Conservation (phyloP, 2,888 invertebrate genomes). For the Ormyrus thymus region DNA sequence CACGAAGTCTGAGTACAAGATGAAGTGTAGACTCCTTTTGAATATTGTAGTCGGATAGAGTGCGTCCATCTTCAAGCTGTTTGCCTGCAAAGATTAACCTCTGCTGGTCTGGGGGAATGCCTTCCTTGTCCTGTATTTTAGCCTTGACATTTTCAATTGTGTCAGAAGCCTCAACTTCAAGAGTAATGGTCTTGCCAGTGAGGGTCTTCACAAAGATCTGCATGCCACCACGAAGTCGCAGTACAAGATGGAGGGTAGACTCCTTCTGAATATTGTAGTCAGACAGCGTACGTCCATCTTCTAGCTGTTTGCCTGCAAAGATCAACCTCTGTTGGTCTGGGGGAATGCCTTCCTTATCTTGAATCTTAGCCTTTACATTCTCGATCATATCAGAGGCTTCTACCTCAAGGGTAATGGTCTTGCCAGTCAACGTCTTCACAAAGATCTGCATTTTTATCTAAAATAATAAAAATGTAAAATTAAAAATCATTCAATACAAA, state of each 20-base stretch:
- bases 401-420: slow-evolving; percentile 63
- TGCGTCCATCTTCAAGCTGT: slow-evolving; percentile 62
- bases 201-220: slow-evolving; percentile 65
- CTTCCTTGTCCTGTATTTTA: slow-evolving; percentile 85
- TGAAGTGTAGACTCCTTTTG: slow-evolving; percentile 63
- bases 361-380: slow-evolving; percentile 62
- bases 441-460: slow-evolving; percentile 62
- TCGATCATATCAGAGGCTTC: slow-evolving; percentile 62
- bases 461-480: slow-evolving; percentile 15
- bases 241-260: slow-evolving; percentile 62
- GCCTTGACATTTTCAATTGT: slow-evolving; percentile 62
- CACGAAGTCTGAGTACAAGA: slow-evolving; percentile 90
- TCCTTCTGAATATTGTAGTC: slow-evolving; percentile 66
- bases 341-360: slow-evolving; percentile 65
- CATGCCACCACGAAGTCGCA: slow-evolving; percentile 63
- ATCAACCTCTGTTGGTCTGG: slow-evolving; percentile 64
- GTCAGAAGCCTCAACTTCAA: slow-evolving; percentile 62
- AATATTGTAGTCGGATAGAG: slow-evolving; percentile 62
- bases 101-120: slow-evolving; percentile 69
- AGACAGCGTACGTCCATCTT: slow-evolving; percentile 62
- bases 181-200: slow-evolving; percentile 63
- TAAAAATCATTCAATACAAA: background rate
- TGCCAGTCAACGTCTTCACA: slow-evolving; percentile 63
- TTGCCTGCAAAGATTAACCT: slow-evolving; percentile 63
- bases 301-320: slow-evolving; percentile 63